Base-by-base conservation (phyloP, 2,888 invertebrate genomes). In the Ernsta delagoae region DNA sequence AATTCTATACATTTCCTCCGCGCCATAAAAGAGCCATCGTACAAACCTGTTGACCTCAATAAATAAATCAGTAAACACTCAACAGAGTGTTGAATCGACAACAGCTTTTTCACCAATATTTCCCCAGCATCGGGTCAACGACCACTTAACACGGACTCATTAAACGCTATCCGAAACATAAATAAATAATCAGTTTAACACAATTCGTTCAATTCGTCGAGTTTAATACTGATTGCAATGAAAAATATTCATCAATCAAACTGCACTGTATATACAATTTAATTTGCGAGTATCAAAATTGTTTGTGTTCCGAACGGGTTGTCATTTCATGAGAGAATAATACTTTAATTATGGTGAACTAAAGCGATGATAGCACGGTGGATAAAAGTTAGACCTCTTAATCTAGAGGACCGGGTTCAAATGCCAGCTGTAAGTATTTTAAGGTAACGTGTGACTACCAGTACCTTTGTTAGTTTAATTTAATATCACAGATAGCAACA, bases 181-280 rank as follows among this genome's bases (percentile, higher is more conserved):
- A 34, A 54, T 60, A 54, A 70, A 59, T 70, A 70, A 59, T 24
- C 24, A 24, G 24, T 60, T 59, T 54, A 64, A 70, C 36, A 60
- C 41, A 61, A 61, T 67, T 67, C 61, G 45, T 56, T 67, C 61
- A 67, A 24, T 56, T 36, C 24, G 16, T 45, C 50, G 9, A 6
- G 39, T 68, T 11, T 4, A 63, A 31, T 50, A n/a, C 39, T 59
- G 59, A 69, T 61, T 56, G 54, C n/a, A 11, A 56, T 65, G 43
- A 64, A 57, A 65, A 45, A 59, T 39, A 43, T 59, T 45, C 59
- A 43, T 12, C n/a, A 16, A 16, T 54, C 24, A 45, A 24, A 16
- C 41, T 12, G 34, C 5, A 36, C 45, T 6, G 39, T 5, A 39
- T 5, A 5, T 39, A 39, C 39, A 6, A 7, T 39, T 34, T 11